These are phyloP conservation scores for Sciurus vulgaris DNA, from an alignment of 2,797 vertebrate genomes.

Conservation along the genomic window DNA sequence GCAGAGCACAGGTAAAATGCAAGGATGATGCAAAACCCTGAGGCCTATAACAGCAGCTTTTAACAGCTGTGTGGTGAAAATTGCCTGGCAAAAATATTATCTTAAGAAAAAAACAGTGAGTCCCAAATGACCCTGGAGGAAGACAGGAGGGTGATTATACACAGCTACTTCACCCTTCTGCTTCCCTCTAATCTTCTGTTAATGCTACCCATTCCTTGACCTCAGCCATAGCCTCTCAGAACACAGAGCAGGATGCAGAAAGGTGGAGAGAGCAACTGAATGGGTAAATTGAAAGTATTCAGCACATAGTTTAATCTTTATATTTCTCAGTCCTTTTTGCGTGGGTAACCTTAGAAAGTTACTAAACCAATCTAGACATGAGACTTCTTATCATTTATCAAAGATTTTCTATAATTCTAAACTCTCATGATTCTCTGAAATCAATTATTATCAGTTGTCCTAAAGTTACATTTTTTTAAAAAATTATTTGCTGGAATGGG, in stretches of 20 bases:
- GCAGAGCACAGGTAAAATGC: neutral
- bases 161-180: neutral
- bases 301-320: neutral
- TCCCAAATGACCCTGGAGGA: neutral
- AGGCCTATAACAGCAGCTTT: slow-evolving; percentile 5
- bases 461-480: neutral
- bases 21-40: neutral
- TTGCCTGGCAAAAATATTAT: slow-evolving; percentile 18
- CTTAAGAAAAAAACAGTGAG: slow-evolving; percentile 9
- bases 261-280: neutral
- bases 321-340: neutral
- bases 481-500: neutral
- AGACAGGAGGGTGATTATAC: neutral
- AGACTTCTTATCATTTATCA: slow-evolving; percentile 35
- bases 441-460: neutral
- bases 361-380: neutral
- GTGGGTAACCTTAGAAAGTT: neutral
- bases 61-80: neutral
- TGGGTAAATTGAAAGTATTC: neutral
- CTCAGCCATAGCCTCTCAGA: neutral
- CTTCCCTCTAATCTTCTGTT: neutral
- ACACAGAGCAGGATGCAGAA: neutral
- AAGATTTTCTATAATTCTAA: slow-evolving; percentile 1
- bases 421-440: neutral
- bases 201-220: neutral